These are phyloP conservation scores for Ia io DNA, from an alignment of 2,113 vertebrate genomes.

Conservation along the genomic window DNA sequence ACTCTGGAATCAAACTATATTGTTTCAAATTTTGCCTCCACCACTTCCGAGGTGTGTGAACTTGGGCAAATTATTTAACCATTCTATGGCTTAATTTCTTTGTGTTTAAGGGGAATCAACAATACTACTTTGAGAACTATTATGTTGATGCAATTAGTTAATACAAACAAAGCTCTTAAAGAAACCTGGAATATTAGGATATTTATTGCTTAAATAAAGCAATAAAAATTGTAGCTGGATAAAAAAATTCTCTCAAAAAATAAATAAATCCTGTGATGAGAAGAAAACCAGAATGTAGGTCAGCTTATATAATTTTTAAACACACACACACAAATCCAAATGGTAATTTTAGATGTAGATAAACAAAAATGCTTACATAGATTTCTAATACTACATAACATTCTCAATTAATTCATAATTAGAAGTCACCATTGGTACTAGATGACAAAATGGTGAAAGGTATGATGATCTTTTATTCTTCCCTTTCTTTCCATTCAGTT, in stretches of 20 bases:
- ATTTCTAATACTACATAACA: not conserved
- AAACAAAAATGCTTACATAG: not conserved
- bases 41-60: not conserved
- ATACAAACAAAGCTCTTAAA: not conserved
- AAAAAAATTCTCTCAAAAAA: not conserved
- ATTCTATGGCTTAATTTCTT: not conserved
- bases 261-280: not conserved
- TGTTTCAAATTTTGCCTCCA: not conserved
- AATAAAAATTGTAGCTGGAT: slow-evolving; percentile 34
- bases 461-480: not conserved
- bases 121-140: not conserved
- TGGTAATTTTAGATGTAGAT: not conserved
- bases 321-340: not conserved
- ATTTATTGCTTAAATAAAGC: not conserved
- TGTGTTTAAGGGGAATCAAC: not conserved
- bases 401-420: not conserved
- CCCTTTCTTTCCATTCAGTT: not conserved
- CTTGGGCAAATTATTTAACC: not conserved
- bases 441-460: not conserved
- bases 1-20: not conserved
- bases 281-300: not conserved
- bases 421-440: not conserved
- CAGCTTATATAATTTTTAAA: not conserved
- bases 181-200: not conserved
- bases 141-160: not conserved